Evolutionary conservation across 2,888 invertebrate species (phyloP).

Genomic region (Miltochrista miniata): DNA sequence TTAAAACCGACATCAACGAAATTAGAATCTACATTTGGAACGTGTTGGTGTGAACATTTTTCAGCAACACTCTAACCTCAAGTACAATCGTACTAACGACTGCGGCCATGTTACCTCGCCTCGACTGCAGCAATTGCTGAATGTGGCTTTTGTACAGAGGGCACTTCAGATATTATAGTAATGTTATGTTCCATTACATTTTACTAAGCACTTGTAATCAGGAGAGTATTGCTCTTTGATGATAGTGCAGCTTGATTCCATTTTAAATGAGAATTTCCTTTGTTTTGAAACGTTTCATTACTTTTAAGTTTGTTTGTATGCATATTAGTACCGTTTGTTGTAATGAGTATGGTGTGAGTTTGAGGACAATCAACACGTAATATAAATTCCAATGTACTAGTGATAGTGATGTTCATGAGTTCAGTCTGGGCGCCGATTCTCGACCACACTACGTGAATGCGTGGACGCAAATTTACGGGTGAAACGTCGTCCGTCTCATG

Average conservation of each 20-base stretch:
- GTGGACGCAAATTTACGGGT: too few species aligned
- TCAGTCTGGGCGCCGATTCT: too few species aligned
- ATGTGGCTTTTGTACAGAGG: constrained; percentile 10
- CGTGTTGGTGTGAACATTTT: constrained; percentile 12
- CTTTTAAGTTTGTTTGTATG: too few species aligned
- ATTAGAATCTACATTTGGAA: constrained; percentile 3
- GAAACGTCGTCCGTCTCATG: too few species aligned
- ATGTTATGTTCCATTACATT: constrained; percentile 12
- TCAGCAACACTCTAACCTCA: constrained; percentile 9
- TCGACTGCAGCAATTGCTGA: constrained; percentile 17
- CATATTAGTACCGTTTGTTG: too few species aligned
- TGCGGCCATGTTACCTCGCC: constrained; percentile 8
- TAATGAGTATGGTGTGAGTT: too few species aligned
- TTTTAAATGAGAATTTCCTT: neutral
- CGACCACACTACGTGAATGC: too few species aligned
- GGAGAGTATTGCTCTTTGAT: neutral
- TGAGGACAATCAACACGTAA: too few species aligned
- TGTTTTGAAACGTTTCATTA: neutral
- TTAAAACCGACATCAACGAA: neutral
- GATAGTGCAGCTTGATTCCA: neutral
- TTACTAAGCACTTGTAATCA: neutral
- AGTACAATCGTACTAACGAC: constrained; percentile 18
- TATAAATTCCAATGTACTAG: too few species aligned
- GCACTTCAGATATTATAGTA: constrained; percentile 10
- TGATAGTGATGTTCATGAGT: too few species aligned